These are phyloP conservation scores for Parnassius smintheus DNA, from an alignment of 2,888 invertebrate species.

Conservation along the genomic window DNA sequence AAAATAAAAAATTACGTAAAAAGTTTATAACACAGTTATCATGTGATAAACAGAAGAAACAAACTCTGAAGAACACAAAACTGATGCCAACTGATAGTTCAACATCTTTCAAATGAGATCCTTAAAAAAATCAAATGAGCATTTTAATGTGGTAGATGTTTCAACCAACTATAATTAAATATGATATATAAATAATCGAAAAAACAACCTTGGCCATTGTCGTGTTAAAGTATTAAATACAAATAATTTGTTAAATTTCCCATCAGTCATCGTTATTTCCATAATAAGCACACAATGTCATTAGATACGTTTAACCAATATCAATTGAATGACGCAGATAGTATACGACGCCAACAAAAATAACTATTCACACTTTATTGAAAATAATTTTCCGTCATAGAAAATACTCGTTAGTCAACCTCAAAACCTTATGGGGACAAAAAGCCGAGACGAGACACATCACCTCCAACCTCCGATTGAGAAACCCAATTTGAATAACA, in stretches of 20 bases:
- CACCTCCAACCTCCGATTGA: slow-evolving; percentile 78
- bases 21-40: no score
- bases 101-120: no score
- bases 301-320: slow-evolving; percentile 53
- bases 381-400: slow-evolving; percentile 58
- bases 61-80: no score
- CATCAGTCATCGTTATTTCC: slow-evolving; percentile 45
- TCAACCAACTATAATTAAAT: background rate
- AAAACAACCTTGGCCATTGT: slow-evolving; percentile 27
- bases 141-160: no score
- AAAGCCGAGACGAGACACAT: slow-evolving; percentile 65
- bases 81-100: no score
- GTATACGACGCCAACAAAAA: slow-evolving; percentile 39
- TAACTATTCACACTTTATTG: slow-evolving; percentile 45
- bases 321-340: slow-evolving; percentile 46
- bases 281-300: slow-evolving; percentile 45
- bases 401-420: slow-evolving; percentile 54
- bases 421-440: slow-evolving; percentile 60
- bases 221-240: slow-evolving; percentile 26
- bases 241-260: slow-evolving; percentile 44
- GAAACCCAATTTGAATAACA: slow-evolving; percentile 80
- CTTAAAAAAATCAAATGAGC: no score
- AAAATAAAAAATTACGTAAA: no score
- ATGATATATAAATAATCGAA: slow-evolving; percentile 27
- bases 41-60: no score